Base-by-base conservation (phyloP, 2,797 vertebrate species). In the Syngnathus acus region DNA sequence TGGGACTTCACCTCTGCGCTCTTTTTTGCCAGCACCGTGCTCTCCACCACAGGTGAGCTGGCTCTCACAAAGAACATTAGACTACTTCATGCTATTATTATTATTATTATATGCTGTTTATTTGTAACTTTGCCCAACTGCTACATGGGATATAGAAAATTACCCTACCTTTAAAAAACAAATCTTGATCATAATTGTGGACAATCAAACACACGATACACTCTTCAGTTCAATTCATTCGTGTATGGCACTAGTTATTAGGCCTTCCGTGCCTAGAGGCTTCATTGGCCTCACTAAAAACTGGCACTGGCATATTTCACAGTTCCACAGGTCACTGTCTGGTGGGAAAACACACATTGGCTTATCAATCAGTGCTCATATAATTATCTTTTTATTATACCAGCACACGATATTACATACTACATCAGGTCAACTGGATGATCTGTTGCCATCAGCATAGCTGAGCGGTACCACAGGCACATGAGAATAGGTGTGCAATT, bases 1-100 rank as follows among this genome's bases (percentile, higher is more conserved):
- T 98, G 96, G 97, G 97, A 98, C 92, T 99, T 98, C 91, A 94
- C 93, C 73, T 98, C 97, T 0, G 92, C 97, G 4, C 89, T 99
- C 74, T 99, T 99, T 79, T 99, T 98, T 65, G 94, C 95, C 60
- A 98, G 95, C 92, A 99, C 96, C 0, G 95, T 98, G 73, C 89
- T 99, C 62, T 97, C 95, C 79, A 97, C 96, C 82, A 97, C 96
- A 82, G 95, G 96, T 98, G 88, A 88, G 91, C n/a, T 21, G 32
- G 21, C 13, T 47, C n/a, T 5, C 2, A 10, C 38, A 60, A 11
- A 9, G 26, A 58, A 13, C 16, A 38, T 38, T 17, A 17, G 14
- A 48, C 47, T 8, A 45, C 32, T 58, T 58, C 26, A 9, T 38
- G 55, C 55, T 21, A 51, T 16, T 47, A 14, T 14, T 47, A 32